Evolutionary conservation across 2,113 vertebrate genomes (phyloP).

Genomic region (human (Homo sapiens)): GRCh38 chr1:76508501-76509000

Average conservation of each 20-base stretch:
- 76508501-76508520: neutral
- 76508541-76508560: neutral
- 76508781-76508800: neutral
- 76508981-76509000: neutral
- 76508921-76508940: neutral
- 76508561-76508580: neutral
- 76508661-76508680: neutral
- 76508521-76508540: neutral
- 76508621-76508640: neutral
- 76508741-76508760: neutral
- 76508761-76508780: neutral
- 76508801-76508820: neutral
- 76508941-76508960: neutral
- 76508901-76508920: neutral
- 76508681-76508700: neutral
- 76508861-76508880: conserved; percentile 18
- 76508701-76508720: neutral
- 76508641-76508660: neutral
- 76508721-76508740: too few relatives aligned
- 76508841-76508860: neutral
- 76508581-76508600: neutral
- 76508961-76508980: conserved; percentile 2
- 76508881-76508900: neutral
- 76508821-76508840: neutral
- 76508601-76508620: neutral